Percentiles rank a stretch among this genome's conserved stretches.
These are phyloP conservation scores for Mionectes olivaceus DNA, from an alignment of 2,797 vertebrate species.

Conservation along the genomic window DNA sequence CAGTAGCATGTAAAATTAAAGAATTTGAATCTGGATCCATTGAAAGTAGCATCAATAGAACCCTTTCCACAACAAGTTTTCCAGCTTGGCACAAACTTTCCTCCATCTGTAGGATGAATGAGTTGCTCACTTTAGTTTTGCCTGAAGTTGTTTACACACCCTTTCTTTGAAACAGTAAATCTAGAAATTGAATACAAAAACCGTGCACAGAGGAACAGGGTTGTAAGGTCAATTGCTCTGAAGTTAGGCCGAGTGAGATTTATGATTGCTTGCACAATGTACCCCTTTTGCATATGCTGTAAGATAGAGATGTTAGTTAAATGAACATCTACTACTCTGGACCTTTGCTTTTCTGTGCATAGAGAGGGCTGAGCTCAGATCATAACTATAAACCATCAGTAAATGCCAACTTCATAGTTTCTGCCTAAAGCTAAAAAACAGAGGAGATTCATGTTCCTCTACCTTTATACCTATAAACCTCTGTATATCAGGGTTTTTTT, in stretches of 20 bases:
- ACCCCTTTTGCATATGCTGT: background rate
- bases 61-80: background rate
- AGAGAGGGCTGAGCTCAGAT: background rate
- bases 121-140: background rate
- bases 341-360: background rate
- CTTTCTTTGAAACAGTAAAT: conserved; percentile 31
- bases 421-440: background rate
- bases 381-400: background rate
- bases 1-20: background rate
- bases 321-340: background rate
- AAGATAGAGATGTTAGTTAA: conserved; percentile 18
- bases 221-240: conserved; percentile 35
- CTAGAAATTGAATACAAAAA: conserved; percentile 11
- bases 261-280: conserved; percentile 15
- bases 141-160: background rate
- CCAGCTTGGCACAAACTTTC: background rate
- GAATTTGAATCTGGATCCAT: background rate
- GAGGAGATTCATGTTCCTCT: background rate
- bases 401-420: background rate
- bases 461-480: background rate
- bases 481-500: background rate
- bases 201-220: background rate
- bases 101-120: background rate
- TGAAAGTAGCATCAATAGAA: background rate
- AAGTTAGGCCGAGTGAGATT: conserved; percentile 24